phyloP scores from a whole-genome alignment of 2,113 vertebrate genomes.

The Pterophyllum scalare region DNA sequence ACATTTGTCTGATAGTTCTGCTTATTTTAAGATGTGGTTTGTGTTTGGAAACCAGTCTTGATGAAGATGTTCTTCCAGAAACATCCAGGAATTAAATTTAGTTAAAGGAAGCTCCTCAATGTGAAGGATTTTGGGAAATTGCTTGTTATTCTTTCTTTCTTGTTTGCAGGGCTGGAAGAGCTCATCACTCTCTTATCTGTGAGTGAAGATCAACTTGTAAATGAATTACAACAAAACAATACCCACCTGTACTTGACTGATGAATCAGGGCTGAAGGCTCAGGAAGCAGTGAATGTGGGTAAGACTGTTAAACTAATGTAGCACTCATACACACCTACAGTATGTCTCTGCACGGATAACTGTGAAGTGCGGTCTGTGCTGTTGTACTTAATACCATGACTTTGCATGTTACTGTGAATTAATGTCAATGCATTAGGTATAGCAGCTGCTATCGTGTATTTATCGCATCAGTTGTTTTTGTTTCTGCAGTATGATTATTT shows the following conservation, averaged over 20 bases:
- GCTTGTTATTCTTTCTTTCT: not conserved
- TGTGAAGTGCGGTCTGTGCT: accelerated
- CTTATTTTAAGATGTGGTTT: no score
- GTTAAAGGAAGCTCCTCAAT: no score
- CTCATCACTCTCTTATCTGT: not conserved
- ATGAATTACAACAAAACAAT: not conserved
- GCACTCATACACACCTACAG: not conserved
- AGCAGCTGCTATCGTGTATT: not conserved
- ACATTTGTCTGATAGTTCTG: no score
- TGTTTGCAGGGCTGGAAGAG: not conserved
- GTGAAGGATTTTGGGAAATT: no score
- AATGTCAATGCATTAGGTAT: no score
- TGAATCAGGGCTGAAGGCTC: not conserved
- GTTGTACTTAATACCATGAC: accelerated
- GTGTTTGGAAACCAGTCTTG: no score
- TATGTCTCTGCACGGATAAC: not conserved
- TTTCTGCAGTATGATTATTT: no score
- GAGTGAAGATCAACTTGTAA: not conserved
- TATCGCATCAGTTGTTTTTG: no score
- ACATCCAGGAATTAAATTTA: no score
- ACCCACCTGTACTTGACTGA: not conserved
- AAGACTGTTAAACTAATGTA: not conserved
- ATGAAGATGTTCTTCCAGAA: no score
- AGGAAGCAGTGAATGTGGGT: not conserved
- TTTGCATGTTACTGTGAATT: not conserved